Evolutionary conservation across 2,888 invertebrate genomes (phyloP).

Genomic region (Machimus rusticus): DNA sequence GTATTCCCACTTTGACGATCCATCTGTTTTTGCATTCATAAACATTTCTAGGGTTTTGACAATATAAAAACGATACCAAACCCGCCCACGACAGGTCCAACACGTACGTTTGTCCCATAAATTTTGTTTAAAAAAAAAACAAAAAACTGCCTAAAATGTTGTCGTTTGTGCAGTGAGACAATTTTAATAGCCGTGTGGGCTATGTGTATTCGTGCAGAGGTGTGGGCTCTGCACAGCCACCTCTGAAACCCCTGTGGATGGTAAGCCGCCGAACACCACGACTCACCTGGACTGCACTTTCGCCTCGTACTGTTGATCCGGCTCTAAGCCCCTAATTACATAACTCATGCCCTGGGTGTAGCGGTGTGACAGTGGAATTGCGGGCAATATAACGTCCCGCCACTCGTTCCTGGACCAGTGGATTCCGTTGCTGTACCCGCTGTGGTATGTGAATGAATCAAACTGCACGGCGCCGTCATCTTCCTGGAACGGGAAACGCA

Average conservation of each 20-base stretch:
- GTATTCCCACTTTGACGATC: not conserved
- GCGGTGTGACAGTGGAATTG: conserved; percentile 57
- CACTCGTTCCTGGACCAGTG: conserved; percentile 57
- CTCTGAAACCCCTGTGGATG: not conserved
- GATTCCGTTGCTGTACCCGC: conserved; percentile 37
- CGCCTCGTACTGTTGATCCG: conserved; percentile 68
- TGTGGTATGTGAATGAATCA: conserved; percentile 42
- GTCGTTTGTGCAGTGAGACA: not conserved
- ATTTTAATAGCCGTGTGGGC: not conserved
- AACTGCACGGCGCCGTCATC: conserved; percentile 27
- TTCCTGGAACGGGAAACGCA: conserved; percentile 22
- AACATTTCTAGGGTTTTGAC: not conserved
- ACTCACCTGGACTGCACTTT: conserved; percentile 65
- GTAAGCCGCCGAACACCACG: not conserved
- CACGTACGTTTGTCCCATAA: not conserved
- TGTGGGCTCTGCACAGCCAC: too few species aligned
- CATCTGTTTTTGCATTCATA: not conserved
- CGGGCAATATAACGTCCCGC: conserved; percentile 64
- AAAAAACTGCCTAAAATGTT: not conserved
- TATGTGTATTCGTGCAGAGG: too few species aligned
- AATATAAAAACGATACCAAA: not conserved
- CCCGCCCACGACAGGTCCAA: not conserved
- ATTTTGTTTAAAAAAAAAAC: not conserved
- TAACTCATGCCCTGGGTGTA: conserved; percentile 67
- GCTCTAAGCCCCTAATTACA: conserved; percentile 67